phyloP scores from a whole-genome alignment of 2,797 vertebrate species.

The Sebastes taczanowskii region DNA sequence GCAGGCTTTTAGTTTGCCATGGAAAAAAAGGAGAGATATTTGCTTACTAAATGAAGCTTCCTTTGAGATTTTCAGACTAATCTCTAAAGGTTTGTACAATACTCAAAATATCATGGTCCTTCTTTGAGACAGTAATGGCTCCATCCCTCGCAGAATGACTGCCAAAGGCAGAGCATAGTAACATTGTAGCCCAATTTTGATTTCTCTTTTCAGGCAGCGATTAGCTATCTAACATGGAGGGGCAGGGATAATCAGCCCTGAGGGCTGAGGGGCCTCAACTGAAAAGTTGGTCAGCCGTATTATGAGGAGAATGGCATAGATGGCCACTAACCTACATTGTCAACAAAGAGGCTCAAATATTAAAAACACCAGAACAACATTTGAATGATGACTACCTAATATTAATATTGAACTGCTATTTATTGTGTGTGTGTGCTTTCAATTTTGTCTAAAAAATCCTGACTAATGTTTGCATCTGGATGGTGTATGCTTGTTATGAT shows the following conservation, averaged over 20 bases:
- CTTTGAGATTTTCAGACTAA: constrained; percentile 3
- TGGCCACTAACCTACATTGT: constrained; percentile 25
- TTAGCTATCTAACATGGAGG: constrained; percentile 69
- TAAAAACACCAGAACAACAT: not conserved
- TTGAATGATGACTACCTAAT: not conserved
- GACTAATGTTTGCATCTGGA: not conserved
- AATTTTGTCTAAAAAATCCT: not conserved
- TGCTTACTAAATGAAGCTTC: not conserved
- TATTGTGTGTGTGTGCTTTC: not conserved
- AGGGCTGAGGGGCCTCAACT: constrained; percentile 49
- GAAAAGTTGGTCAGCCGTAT: constrained; percentile 58
- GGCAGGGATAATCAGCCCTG: constrained; percentile 68
- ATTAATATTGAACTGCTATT: not conserved
- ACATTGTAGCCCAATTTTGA: constrained; percentile 65
- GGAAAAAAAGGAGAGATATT: not conserved
- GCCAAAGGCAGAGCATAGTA: constrained; percentile 43
- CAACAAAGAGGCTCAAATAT: constrained; percentile 8
- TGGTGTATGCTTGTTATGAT: not conserved
- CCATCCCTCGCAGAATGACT: constrained; percentile 39
- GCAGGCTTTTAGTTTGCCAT: not conserved
- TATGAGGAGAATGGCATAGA: constrained; percentile 28
- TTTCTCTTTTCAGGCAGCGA: constrained; percentile 70
- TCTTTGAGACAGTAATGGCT: constrained; percentile 24
- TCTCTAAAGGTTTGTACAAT: not conserved
- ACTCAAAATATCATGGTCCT: constrained; percentile 27